A percentile compares a stretch with the other conserved stretches of the same genome.
Conservation (phyloP, 2,797 vertebrate species). For the Xenopus petersii region DNA sequence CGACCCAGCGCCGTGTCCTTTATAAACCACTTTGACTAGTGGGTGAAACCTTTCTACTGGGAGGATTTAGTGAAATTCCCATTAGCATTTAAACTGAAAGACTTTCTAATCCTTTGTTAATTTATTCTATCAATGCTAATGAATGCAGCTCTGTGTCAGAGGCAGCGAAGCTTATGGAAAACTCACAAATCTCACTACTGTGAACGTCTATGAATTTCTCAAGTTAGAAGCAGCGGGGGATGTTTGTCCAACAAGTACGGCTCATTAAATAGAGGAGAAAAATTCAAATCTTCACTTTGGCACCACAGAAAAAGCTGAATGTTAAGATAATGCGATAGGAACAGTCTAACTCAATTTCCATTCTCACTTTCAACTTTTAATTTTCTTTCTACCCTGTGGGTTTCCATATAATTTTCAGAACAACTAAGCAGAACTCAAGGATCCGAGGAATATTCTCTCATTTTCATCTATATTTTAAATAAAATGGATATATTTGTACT, state of each 20-base stretch:
- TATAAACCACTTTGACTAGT: not conserved
- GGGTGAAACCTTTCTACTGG: not conserved
- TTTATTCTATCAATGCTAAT: slow-evolving; percentile 17
- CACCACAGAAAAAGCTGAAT: not conserved
- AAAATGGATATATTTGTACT: too few relatives aligned
- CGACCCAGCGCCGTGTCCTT: not conserved
- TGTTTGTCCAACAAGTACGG: slow-evolving; percentile 1
- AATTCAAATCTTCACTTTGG: not conserved
- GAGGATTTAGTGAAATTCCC: slow-evolving; percentile 1
- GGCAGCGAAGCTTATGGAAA: not conserved
- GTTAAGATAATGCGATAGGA: not conserved
- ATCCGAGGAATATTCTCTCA: too few relatives aligned
- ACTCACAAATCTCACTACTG: not conserved
- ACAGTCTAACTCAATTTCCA: slow-evolving; percentile 1
- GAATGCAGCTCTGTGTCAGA: slow-evolving; percentile 8
- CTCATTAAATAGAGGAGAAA: slow-evolving; percentile 11
- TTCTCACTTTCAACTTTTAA: not conserved
- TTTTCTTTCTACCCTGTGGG: not conserved
- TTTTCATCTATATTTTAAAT: too few relatives aligned
- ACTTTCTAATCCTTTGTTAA: slow-evolving; percentile 5
- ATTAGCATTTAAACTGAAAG: slow-evolving; percentile 11
- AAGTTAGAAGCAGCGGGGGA: not conserved
- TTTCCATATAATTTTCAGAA: not conserved
- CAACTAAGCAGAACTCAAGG: too few relatives aligned
- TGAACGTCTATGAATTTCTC: not conserved